Conservation (phyloP, 2,797 vertebrate species). For the Tokudaia muenninki region DNA sequence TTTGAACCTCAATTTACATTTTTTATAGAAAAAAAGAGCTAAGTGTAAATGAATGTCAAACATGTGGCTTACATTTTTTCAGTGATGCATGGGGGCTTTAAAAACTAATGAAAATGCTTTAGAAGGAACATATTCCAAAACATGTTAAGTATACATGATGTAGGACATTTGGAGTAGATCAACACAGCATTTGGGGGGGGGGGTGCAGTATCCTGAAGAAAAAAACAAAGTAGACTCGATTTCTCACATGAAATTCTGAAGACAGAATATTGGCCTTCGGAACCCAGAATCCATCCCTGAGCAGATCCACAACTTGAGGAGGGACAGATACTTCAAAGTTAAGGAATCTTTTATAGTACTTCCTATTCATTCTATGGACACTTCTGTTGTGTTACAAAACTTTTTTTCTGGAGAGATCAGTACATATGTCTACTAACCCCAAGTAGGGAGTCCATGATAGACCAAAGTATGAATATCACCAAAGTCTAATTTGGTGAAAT, state of each 20-base stretch:
- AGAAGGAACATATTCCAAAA: slow-evolving; percentile 34
- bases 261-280: neutral
- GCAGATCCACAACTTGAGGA: neutral
- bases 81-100: slow-evolving; percentile 65
- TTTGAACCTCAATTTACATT: slow-evolving; percentile 79
- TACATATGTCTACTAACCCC: neutral
- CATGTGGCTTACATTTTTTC: slow-evolving; percentile 76
- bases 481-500: neutral
- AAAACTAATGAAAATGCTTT: slow-evolving; percentile 70
- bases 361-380: neutral
- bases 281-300: neutral
- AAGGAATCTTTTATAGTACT: neutral
- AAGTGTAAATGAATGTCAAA: slow-evolving; percentile 83
- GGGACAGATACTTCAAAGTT: neutral
- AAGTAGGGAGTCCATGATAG: neutral
- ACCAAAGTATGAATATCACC: neutral
- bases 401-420: neutral
- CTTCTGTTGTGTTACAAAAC: neutral
- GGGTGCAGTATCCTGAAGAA: neutral
- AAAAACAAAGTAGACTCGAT: neutral
- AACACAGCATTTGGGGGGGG: neutral
- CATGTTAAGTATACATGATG: neutral
- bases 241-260: neutral
- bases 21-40: slow-evolving; percentile 64
- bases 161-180: neutral